phyloP scores from a whole-genome alignment of 2,797 vertebrate species.

The Mormyrus hasselquistii region DNA sequence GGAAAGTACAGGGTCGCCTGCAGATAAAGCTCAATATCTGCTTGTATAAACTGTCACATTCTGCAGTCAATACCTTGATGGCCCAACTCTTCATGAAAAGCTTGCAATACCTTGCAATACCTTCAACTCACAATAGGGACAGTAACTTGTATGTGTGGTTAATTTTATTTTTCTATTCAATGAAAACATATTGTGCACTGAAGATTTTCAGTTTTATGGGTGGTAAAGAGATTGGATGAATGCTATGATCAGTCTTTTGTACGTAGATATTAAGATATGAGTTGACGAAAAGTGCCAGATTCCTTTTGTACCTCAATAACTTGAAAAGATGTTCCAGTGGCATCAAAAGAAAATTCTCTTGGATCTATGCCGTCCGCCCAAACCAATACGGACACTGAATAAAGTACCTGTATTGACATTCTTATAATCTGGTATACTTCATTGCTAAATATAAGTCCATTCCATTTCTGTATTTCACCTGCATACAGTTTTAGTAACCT shows the following conservation, averaged over 20 bases:
- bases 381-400: neutral
- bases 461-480: neutral
- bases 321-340: neutral
- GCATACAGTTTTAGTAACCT: neutral
- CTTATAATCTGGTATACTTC: neutral
- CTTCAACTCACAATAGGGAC: neutral
- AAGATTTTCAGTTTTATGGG: neutral
- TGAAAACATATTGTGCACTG: neutral
- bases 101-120: neutral
- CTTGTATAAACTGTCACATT: conserved; percentile 1
- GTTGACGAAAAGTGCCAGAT: neutral
- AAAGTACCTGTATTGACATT: neutral
- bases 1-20: neutral
- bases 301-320: neutral
- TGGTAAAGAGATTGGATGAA: neutral
- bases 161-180: neutral
- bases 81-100: neutral
- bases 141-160: neutral
- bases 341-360: neutral
- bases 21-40: neutral
- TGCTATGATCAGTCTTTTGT: neutral
- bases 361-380: neutral
- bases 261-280: neutral
- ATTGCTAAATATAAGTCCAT: neutral
- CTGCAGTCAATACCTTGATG: neutral